Percentiles rank a stretch among this genome's conserved stretches.
phyloP scores from a whole-genome alignment of 1,140 invertebrate species.

The Limonius californicus region DNA sequence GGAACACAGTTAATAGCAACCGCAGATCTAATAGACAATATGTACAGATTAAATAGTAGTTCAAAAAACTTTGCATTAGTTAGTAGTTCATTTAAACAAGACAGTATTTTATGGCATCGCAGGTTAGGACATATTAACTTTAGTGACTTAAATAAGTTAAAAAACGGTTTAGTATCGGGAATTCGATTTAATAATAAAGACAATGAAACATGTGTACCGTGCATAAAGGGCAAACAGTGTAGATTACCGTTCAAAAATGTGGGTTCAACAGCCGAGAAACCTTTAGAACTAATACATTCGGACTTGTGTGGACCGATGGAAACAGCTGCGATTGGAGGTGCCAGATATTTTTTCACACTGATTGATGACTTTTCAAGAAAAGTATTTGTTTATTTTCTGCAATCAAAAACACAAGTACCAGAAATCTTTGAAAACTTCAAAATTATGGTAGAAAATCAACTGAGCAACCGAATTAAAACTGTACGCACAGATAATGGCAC shows the following conservation, averaged over 20 bases:
- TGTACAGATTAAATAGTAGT: too few relatives aligned
- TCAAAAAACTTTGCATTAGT: too few relatives aligned
- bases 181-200: neutral
- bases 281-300: slow-evolving; percentile 37
- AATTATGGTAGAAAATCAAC: slow-evolving; percentile 37
- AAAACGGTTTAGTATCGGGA: slow-evolving; percentile 19
- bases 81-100: neutral
- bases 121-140: slow-evolving; percentile 25
- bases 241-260: slow-evolving; percentile 30
- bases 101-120: slow-evolving; percentile 21
- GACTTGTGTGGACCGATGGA: slow-evolving; percentile 44
- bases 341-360: slow-evolving; percentile 43
- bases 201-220: slow-evolving; percentile 25
- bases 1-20: too few relatives aligned
- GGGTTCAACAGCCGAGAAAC: slow-evolving; percentile 22
- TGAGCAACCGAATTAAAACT: neutral
- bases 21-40: too few relatives aligned
- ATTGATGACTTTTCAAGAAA: slow-evolving; percentile 42
- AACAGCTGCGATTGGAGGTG: slow-evolving; percentile 31
- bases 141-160: slow-evolving; percentile 21
- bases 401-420: slow-evolving; percentile 37
- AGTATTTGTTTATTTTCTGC: slow-evolving; percentile 43
- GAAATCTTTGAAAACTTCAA: slow-evolving; percentile 38
- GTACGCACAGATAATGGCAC: slow-evolving; percentile 30
- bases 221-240: slow-evolving; percentile 32